A percentile compares a stretch with the other conserved stretches of the same genome.
Evolutionary conservation across 2,888 invertebrate species (phyloP).

Genomic region (Cheilosia scutellata): DNA sequence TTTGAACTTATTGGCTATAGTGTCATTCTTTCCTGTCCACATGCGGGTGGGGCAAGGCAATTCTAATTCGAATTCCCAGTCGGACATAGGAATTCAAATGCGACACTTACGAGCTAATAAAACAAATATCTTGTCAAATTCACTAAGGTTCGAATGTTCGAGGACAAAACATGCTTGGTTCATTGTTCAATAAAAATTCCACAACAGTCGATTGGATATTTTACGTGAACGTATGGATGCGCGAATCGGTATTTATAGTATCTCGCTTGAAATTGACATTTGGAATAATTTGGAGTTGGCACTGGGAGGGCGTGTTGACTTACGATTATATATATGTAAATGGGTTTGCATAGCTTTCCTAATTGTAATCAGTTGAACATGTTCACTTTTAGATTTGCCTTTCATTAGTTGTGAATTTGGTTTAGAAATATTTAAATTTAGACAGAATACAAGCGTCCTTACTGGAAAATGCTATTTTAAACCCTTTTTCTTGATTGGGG

Average conservation of each 20-base stretch:
- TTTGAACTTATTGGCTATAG: conserved; percentile 61
- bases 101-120: conserved; percentile 59
- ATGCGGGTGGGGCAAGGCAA: conserved; percentile 1
- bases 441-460: background rate
- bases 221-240: background rate
- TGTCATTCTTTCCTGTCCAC: conserved; percentile 33
- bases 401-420: background rate
- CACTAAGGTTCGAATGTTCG: conserved; percentile 25
- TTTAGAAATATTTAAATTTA: background rate
- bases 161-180: conserved; percentile 29
- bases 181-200: conserved; percentile 70
- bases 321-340: background rate
- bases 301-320: background rate
- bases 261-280: conserved; percentile 25
- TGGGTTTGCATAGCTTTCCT: background rate
- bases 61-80: conserved; percentile 52
- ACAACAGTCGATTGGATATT: background rate
- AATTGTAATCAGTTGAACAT: background rate
- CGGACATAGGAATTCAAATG: conserved; percentile 67
- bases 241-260: conserved; percentile 16
- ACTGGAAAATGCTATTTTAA: too few species aligned
- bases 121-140: conserved; percentile 19
- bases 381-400: background rate
- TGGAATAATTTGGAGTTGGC: too few species aligned
- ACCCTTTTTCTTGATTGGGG: too few species aligned